Conservation (phyloP, 2,888 invertebrate species). For the Rotaria socialis region DNA sequence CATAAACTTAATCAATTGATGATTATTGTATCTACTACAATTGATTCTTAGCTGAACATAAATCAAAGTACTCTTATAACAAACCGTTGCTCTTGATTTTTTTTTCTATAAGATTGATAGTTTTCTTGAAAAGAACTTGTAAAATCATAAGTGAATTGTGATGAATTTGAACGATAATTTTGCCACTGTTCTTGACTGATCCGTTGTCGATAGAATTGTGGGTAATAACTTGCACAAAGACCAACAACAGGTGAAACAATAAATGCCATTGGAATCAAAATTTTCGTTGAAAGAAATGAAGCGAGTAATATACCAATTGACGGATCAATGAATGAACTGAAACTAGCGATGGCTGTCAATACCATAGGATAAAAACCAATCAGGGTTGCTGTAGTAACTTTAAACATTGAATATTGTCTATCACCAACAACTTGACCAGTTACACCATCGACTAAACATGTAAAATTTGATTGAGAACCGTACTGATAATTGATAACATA, state of each 20-base stretch:
- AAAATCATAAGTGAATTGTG: slow-evolving; percentile 33
- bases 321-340: not conserved
- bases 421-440: not conserved
- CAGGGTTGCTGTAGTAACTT: not conserved
- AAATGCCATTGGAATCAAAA: not conserved
- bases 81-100: not conserved
- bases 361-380: not conserved
- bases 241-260: slow-evolving; percentile 3
- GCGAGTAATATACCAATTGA: not conserved
- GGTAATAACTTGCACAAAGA: not conserved
- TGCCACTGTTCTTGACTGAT: not conserved
- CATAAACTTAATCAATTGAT: no score
- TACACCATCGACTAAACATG: slow-evolving; percentile 13
- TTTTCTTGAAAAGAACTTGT: not conserved
- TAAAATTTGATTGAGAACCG: slow-evolving; percentile 9
- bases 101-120: not conserved
- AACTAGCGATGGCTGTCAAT: not conserved
- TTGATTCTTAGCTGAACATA: no score
- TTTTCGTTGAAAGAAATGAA: not conserved
- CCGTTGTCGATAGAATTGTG: not conserved
- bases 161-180: not conserved
- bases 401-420: not conserved
- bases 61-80: not conserved
- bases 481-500: slow-evolving; percentile 18
- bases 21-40: no score